These are phyloP conservation scores for Endomychus coccineus DNA, from an alignment of 2,888 invertebrate genomes.

Conservation along the genomic window DNA sequence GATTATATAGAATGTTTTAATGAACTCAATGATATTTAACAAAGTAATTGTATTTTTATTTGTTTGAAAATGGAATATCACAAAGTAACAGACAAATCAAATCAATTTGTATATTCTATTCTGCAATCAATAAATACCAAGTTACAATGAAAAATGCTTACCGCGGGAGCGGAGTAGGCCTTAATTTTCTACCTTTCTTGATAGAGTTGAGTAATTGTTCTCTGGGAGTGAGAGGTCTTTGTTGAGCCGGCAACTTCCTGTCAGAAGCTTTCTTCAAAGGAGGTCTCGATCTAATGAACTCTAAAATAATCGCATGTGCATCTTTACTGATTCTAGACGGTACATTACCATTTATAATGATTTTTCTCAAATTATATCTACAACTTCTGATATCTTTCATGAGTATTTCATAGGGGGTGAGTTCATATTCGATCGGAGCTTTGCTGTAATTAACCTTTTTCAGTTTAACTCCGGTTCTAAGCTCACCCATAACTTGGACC, in stretches of 20 bases:
- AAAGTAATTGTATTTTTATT: no score
- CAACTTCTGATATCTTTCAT: slow-evolving; percentile 92
- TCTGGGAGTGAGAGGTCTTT: slow-evolving; percentile 66
- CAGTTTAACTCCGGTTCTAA: slow-evolving; percentile 85
- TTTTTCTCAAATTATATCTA: slow-evolving; percentile 83
- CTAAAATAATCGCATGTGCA: slow-evolving; percentile 90
- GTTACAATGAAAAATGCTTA: slow-evolving; percentile 14
- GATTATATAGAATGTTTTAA: no score
- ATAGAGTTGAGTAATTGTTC: slow-evolving; percentile 84
- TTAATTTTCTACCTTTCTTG: slow-evolving; percentile 63
- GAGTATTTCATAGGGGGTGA: slow-evolving; percentile 93
- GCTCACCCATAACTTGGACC: slow-evolving; percentile 90
- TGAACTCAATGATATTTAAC: no score
- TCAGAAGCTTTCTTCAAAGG: slow-evolving; percentile 87
- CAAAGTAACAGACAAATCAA: no score
- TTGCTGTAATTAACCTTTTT: slow-evolving; percentile 77
- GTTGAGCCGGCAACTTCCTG: slow-evolving; percentile 70
- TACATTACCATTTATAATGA: slow-evolving; percentile 73
- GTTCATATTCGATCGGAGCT: slow-evolving; percentile 80
- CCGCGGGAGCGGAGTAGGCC: slow-evolving; percentile 46
- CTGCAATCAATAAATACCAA: slow-evolving; percentile 6
- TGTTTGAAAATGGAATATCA: no score
- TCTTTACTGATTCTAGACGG: slow-evolving; percentile 83
- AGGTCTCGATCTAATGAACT: slow-evolving; percentile 92
- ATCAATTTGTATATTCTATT: no score